phyloP scores from a whole-genome alignment of 2,888 invertebrate genomes.

The Camptogramma bilineatum region DNA sequence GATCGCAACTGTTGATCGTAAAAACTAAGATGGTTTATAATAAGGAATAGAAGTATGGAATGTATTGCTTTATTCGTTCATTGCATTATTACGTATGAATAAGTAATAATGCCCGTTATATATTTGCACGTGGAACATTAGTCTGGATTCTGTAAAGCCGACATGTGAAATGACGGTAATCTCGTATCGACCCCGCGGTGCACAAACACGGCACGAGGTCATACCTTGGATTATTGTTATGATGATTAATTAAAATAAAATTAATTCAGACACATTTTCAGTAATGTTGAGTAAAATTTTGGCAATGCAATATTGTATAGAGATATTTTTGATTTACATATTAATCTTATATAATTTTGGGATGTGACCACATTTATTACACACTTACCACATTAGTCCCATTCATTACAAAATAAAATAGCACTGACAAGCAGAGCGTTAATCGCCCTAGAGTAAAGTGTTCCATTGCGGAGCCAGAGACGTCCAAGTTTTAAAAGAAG shows the following conservation, averaged over 20 bases:
- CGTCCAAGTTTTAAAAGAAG: slow-evolving; percentile 28
- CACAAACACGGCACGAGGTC: slow-evolving; percentile 30
- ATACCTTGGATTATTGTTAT: slow-evolving; percentile 45
- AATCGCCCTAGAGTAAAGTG: neutral
- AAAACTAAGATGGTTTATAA: slow-evolving; percentile 6
- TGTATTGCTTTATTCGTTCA: slow-evolving; percentile 9
- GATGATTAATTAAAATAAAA: slow-evolving; percentile 7
- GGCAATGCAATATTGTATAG: too few relatives aligned
- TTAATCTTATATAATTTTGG: too few relatives aligned
- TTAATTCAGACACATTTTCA: neutral
- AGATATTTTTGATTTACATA: too few relatives aligned
- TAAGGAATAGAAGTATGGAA: neutral
- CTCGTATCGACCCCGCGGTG: slow-evolving; percentile 61
- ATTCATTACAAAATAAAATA: neutral
- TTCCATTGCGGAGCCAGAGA: slow-evolving; percentile 1
- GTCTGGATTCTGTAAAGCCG: slow-evolving; percentile 67
- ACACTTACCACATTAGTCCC: neutral
- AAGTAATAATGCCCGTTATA: slow-evolving; percentile 45
- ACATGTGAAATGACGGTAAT: slow-evolving; percentile 73
- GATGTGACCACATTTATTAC: too few relatives aligned
- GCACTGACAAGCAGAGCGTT: neutral
- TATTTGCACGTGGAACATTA: slow-evolving; percentile 63
- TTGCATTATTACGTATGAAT: too few relatives aligned
- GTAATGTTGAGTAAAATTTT: too few relatives aligned
- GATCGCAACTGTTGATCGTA: slow-evolving; percentile 22